These are phyloP conservation scores for Neotoma lepida DNA, from an alignment of 2,113 vertebrate species.

Conservation along the genomic window DNA sequence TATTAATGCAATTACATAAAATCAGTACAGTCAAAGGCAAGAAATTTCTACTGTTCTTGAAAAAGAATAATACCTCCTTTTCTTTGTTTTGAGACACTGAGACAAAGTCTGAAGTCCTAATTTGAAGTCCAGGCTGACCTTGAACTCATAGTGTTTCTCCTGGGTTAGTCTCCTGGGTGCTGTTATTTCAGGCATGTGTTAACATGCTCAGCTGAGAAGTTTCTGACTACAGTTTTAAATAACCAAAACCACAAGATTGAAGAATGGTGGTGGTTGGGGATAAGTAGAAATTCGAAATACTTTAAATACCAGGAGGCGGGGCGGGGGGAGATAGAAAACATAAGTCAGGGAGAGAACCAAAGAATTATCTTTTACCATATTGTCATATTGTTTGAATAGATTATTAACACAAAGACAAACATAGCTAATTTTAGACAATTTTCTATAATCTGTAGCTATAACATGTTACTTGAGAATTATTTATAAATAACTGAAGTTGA, in stretches of 20 bases:
- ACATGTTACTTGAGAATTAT: neutral
- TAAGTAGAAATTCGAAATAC: conserved; percentile 6
- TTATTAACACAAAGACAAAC: neutral
- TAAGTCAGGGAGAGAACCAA: neutral
- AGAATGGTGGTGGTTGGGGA: neutral
- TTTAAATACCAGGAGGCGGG: neutral
- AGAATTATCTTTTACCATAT: neutral
- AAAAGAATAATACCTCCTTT: neutral
- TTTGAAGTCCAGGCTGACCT: neutral
- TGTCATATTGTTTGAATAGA: neutral
- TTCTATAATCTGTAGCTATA: neutral
- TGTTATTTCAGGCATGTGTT: neutral
- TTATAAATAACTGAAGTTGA: neutral
- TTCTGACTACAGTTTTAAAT: neutral
- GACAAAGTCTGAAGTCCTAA: neutral
- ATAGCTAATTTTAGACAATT: neutral
- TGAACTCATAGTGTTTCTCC: neutral
- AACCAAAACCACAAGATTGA: neutral
- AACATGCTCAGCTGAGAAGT: neutral
- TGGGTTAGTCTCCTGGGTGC: neutral
- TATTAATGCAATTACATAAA: neutral
- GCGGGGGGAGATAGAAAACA: neutral
- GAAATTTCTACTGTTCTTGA: neutral
- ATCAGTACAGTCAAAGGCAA: neutral
- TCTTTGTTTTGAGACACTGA: neutral